These are phyloP conservation scores for Leptinotarsa peninsularis DNA, from an alignment of 2,888 invertebrate species.

Conservation along the genomic window DNA sequence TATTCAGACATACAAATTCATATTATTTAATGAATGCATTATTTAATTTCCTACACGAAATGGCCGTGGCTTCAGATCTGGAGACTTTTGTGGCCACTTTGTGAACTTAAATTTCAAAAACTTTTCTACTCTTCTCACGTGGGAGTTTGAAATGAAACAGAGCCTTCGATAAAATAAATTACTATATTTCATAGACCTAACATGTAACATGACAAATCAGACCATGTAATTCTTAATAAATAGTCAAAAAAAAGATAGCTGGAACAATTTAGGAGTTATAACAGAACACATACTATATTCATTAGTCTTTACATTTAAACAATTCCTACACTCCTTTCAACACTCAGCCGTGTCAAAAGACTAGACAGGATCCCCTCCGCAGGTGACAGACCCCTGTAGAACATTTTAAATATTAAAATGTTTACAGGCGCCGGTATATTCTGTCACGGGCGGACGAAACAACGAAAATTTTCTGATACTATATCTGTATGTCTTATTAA, in stretches of 20 bases:
- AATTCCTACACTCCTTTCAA: slow-evolving; percentile 16
- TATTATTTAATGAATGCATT: no score
- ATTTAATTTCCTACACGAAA: no score
- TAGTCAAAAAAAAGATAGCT: slow-evolving; percentile 41
- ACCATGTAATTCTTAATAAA: slow-evolving; percentile 35
- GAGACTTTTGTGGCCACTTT: no score
- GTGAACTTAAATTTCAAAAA: background rate
- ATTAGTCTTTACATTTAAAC: slow-evolving; percentile 44
- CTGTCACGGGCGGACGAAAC: slow-evolving; percentile 47
- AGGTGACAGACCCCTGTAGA: slow-evolving; percentile 44
- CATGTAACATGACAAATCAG: slow-evolving; percentile 6
- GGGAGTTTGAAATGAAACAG: background rate
- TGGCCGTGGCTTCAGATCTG: no score
- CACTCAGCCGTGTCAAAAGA: slow-evolving; percentile 24
- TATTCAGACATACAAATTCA: no score
- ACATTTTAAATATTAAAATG: slow-evolving; percentile 41
- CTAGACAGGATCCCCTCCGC: slow-evolving; percentile 44
- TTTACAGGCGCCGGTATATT: slow-evolving; percentile 43
- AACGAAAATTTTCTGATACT: background rate
- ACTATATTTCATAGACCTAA: slow-evolving; percentile 7
- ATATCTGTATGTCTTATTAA: slow-evolving; percentile 29
- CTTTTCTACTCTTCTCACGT: background rate
- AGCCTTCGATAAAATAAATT: slow-evolving; percentile 3
- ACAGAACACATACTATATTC: slow-evolving; percentile 40
- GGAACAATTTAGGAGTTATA: slow-evolving; percentile 39